Evolutionary conservation across 2,797 vertebrate genomes (phyloP), one percentile per base, ranked within the genome.

Genomic region (Sebastes nivosus): DNA sequence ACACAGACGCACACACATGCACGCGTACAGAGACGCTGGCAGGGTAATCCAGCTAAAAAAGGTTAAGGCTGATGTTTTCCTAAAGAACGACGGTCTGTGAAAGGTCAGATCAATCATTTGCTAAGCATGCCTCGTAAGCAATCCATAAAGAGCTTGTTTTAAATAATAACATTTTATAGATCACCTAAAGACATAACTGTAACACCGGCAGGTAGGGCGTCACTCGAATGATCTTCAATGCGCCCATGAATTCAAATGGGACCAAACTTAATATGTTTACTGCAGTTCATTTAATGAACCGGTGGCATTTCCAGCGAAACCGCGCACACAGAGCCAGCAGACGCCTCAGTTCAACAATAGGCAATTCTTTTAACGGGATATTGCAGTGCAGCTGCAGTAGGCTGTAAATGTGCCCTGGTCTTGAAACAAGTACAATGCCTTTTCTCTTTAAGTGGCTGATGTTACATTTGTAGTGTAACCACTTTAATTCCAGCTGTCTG

Each of bases 111-210:
- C 95, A 95, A 95, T 96, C 94, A 94, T 91, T 81, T 90, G 89
- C 91, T 95, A 96, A 95, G 91, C 93, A 95, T 94, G 89, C 88
- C 88, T 92, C 87, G 83, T 94, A 95, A 93, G 92, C 91, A 95
- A 95, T 95, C 94, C 90, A 94, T 95, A 95, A 95, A 94, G 90
- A 88, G 84, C 94, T 95, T 96, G 94, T 95, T 95, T 96, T 95
- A 95, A 96, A 96, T 95, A 95, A 96, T 95, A 96, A 94, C 93
- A 89, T 94, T 95, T 95, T 95, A 95, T 95, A 95, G 95, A 95
- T 95, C 93, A 94, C 90, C 93, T 95, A 92, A 95, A 95, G 90
- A 95, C 94, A 93, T 93, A 94, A 94, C 86, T 76, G 88, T 84
- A 86, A 70, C 84, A 67, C 69, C 18, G 67, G 85, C 83, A 86